A percentile compares a stretch with the other conserved stretches of the same genome.
Conservation (phyloP, 2,888 invertebrate genomes). For the Oligia strigilis region DNA sequence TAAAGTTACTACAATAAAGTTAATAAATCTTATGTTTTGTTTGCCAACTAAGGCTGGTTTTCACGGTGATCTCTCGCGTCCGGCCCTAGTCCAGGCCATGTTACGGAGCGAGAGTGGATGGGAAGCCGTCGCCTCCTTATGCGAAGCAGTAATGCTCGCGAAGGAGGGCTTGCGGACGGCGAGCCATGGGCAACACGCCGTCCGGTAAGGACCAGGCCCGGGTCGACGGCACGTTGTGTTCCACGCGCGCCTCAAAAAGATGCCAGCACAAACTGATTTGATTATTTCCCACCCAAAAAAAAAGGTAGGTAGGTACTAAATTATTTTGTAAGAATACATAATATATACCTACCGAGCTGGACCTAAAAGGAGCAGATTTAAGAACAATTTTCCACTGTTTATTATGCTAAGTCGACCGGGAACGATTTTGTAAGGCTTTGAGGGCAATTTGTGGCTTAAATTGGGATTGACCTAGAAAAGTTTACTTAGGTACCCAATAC, state of each 20-base stretch:
- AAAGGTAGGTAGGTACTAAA: not conserved
- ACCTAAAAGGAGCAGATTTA: not conserved
- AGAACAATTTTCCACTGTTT: not conserved
- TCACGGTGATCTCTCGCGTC: not conserved
- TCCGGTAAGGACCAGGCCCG: too few relatives aligned
- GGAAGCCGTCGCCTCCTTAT: too few relatives aligned
- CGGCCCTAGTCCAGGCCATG: too few relatives aligned
- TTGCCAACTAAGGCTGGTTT: not conserved
- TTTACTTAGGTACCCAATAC: not conserved
- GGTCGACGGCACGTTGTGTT: too few relatives aligned
- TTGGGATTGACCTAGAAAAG: slow-evolving; percentile 1
- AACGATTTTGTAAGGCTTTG: not conserved
- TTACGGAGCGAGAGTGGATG: too few relatives aligned
- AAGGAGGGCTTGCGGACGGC: too few relatives aligned
- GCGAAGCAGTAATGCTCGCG: too few relatives aligned
- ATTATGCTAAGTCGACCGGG: slow-evolving; percentile 1
- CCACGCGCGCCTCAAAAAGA: too few relatives aligned
- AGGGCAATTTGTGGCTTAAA: not conserved
- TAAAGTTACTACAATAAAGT: not conserved
- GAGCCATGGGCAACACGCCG: too few relatives aligned
- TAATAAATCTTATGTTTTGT: not conserved
- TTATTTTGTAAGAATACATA: not conserved
- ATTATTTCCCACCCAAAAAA: too few relatives aligned
- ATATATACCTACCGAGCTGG: not conserved
- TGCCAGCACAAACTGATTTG: too few relatives aligned